These are phyloP conservation scores for Coreoperca whiteheadi DNA, from an alignment of 2,113 vertebrate genomes.

Conservation along the genomic window DNA sequence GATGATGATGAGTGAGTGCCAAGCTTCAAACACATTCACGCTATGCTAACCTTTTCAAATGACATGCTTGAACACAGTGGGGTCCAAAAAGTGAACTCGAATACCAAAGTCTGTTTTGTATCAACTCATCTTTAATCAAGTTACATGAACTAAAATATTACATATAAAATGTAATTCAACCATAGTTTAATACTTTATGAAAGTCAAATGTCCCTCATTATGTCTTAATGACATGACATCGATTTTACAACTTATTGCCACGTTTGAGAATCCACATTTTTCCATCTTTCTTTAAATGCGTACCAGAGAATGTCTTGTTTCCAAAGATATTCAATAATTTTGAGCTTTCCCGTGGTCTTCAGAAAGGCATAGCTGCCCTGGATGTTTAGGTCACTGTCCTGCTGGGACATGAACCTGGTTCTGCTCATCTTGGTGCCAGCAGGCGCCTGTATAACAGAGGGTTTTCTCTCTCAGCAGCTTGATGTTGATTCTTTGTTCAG, in stretches of 20 bases:
- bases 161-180: no score
- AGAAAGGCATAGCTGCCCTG: background rate
- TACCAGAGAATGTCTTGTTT: background rate
- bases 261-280: background rate
- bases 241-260: background rate
- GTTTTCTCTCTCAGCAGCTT: background rate
- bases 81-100: background rate
- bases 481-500: background rate
- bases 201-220: no score
- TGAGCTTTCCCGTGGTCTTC: background rate
- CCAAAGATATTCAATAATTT: background rate
- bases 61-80: background rate
- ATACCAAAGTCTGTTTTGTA: background rate
- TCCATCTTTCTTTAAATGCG: no score
- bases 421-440: background rate
- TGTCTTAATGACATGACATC: background rate
- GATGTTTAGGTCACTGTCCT: background rate
- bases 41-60: background rate
- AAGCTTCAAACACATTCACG: background rate
- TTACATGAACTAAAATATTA: background rate
- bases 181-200: no score
- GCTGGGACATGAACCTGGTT: background rate
- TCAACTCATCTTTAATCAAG: background rate
- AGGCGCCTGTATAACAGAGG: background rate
- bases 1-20: constrained; percentile 78